A percentile compares a stretch with the other conserved stretches of the same genome.
phyloP scores from a whole-genome alignment of 1,140 invertebrate species.

The Camponotus pennsylvanicus region DNA sequence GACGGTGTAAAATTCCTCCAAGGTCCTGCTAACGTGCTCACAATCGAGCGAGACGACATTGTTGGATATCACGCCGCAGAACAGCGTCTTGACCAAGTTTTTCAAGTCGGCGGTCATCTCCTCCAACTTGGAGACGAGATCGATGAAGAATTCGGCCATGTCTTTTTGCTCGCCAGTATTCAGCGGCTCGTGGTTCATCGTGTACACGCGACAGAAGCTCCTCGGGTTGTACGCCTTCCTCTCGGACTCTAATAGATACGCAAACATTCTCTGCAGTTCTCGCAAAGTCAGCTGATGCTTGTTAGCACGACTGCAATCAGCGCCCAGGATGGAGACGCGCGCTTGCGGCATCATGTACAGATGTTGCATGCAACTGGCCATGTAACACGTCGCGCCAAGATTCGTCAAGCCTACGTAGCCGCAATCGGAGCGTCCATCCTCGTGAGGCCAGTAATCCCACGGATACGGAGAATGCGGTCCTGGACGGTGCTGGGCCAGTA shows the following conservation, averaged over 20 bases:
- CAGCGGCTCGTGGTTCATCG: conserved; percentile 97
- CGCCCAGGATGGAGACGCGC: conserved; percentile 92
- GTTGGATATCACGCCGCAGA: conserved; percentile 97
- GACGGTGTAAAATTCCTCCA: conserved; percentile 98
- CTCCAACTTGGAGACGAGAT: conserved; percentile 97
- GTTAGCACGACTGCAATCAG: conserved; percentile 88
- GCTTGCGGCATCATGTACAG: conserved; percentile 98
- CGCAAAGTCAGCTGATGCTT: conserved; percentile 94
- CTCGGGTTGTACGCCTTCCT: conserved; percentile 97
- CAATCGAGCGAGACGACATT: conserved; percentile 98
- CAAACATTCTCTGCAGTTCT: conserved; percentile 98
- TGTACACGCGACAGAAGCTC: conserved; percentile 98
- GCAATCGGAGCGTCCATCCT: conserved; percentile 96
- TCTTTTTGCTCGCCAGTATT: conserved; percentile 99
- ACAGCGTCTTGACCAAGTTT: conserved; percentile 95
- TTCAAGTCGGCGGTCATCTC: conserved; percentile 98
- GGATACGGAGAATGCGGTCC: conserved; percentile 94
- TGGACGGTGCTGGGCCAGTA: conserved; percentile 95
- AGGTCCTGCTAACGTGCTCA: conserved; percentile 96
- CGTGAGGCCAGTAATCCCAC: conserved; percentile 99
- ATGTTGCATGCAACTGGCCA: conserved; percentile 99
- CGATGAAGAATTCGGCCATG: conserved; percentile 99
- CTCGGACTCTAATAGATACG: conserved; percentile 97
- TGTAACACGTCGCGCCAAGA: conserved; percentile 98
- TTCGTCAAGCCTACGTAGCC: conserved; percentile 98